Evolutionary conservation across 1,140 invertebrate genomes (phyloP), one percentile per base, ranked within the genome.

Genomic region (Meloidogyne hapla): DNA sequence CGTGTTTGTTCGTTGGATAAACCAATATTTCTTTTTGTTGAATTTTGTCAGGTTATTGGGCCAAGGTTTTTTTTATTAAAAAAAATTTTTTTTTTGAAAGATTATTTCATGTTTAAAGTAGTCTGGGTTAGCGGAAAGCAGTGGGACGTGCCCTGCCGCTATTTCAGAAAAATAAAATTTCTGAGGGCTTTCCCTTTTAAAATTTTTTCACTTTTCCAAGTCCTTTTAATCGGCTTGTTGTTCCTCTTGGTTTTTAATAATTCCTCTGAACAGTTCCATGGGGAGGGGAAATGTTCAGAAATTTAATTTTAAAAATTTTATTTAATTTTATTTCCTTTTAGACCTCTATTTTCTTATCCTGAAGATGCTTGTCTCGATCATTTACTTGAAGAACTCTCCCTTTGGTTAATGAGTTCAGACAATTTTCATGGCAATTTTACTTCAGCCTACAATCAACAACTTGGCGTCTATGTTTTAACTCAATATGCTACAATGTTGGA

Each of bases 351-450:
- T n/a, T 71, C n/a, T 15, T 83, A 69, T 72, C 81, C 81, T 2
- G 63, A 80, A 56, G 69, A 81, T 38, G 63, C 68, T 12, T 42
- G 64, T n/a, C 40, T 79, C 15, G 38, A 76, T 62, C 72, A 84
- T 23, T 42, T 84, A 67, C 64, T 82, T 2, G 83, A 82, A 25
- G 33, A 81, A 26, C 33, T 76, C 1, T 48, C 65, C 18, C 63
- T 83, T 33, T 83, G 82, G 82, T 33, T 83, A 61, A 85, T 83
- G 83, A 85, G 84, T 72, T 83, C 82, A 15, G 82, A 83, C 56
- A 83, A 80, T 81, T 48, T 84, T 18, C 81, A 83, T 64, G 83
- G 80, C 13, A 84, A 83, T 23, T 61, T 75, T 21, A 45, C 71
- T 23, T 75, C 38, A 25, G 33, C 83, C 18, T 83, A 74, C 40